Conservation (phyloP, 2,888 invertebrate genomes). For the Volucella zonaria region DNA sequence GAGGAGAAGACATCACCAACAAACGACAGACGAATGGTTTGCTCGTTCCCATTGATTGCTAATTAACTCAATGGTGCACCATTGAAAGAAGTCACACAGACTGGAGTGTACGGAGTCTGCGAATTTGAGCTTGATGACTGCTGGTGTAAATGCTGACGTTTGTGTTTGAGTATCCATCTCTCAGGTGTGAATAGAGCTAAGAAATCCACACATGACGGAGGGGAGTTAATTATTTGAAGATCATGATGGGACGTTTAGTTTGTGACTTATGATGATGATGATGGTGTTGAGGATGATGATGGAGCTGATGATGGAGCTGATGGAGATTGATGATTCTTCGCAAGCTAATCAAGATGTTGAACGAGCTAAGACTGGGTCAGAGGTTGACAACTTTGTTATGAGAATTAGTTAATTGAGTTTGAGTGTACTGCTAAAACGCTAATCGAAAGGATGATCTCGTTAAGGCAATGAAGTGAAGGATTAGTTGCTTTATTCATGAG, state of each 20-base stretch:
- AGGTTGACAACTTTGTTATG: slow-evolving; percentile 68
- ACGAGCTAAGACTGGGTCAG: slow-evolving; percentile 56
- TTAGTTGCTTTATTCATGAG: slow-evolving; percentile 4
- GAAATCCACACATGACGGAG: slow-evolving; percentile 48
- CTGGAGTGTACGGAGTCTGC: slow-evolving; percentile 15
- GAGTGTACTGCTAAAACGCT: slow-evolving; percentile 48
- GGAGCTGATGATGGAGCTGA: slow-evolving; percentile 17
- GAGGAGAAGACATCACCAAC: background rate
- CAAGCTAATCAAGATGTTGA: slow-evolving; percentile 66
- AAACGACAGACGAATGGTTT: slow-evolving; percentile 37
- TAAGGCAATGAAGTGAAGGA: slow-evolving; percentile 14
- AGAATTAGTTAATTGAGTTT: slow-evolving; percentile 64
- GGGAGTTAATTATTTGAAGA: slow-evolving; percentile 61
- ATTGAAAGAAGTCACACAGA: slow-evolving; percentile 45
- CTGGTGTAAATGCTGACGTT: slow-evolving; percentile 41
- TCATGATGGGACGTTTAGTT: slow-evolving; percentile 59
- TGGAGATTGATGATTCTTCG: slow-evolving; percentile 56
- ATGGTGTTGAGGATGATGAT: slow-evolving; percentile 43
- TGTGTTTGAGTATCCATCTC: slow-evolving; percentile 6
- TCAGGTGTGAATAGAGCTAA: slow-evolving; percentile 63
- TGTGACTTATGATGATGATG: slow-evolving; percentile 69
- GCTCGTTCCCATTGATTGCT: slow-evolving; percentile 68
- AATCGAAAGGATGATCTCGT: slow-evolving; percentile 10
- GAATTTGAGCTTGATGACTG: slow-evolving; percentile 61
- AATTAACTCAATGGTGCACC: slow-evolving; percentile 66